A percentile compares a stretch with the other conserved stretches of the same genome.
Conservation (phyloP, 2,888 invertebrate genomes). For the Lampropteryx suffumata region DNA sequence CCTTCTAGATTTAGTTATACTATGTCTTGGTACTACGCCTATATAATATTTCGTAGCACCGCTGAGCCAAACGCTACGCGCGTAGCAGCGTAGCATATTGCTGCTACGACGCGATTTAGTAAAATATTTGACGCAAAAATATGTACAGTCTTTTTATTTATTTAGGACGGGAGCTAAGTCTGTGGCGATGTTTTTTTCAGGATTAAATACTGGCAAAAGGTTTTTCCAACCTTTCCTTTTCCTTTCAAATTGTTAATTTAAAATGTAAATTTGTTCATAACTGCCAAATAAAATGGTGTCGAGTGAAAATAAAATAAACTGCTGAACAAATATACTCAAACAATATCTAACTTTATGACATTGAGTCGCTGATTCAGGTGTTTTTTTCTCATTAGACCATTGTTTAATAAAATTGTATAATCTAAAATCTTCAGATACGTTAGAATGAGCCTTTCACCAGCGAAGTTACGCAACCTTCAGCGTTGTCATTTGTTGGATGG, state of each 20-base stretch:
- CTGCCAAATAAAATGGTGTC: not conserved
- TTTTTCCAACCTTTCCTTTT: no score
- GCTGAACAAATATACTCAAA: not conserved
- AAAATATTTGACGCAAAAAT: not conserved
- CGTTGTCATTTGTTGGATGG: no score
- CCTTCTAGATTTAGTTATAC: not conserved
- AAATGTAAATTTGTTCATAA: not conserved
- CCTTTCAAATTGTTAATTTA: not conserved
- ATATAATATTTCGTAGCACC: constrained; percentile 1
- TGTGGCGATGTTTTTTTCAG: no score
- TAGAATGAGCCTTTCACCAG: no score
- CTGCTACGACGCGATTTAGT: constrained; percentile 12
- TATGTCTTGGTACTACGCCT: no score
- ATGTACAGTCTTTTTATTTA: not conserved
- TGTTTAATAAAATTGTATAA: no score
- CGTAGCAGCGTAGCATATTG: constrained; percentile 17
- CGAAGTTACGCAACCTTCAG: no score
- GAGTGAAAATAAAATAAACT: not conserved
- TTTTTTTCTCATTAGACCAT: not conserved
- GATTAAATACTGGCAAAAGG: no score
- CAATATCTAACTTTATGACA: not conserved
- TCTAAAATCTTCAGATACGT: no score
- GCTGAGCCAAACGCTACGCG: constrained; percentile 5
- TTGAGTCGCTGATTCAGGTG: not conserved
- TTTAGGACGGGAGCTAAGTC: not conserved